Conservation (phyloP, 2,888 invertebrate genomes). For the Tetranychus truncatus region DNA sequence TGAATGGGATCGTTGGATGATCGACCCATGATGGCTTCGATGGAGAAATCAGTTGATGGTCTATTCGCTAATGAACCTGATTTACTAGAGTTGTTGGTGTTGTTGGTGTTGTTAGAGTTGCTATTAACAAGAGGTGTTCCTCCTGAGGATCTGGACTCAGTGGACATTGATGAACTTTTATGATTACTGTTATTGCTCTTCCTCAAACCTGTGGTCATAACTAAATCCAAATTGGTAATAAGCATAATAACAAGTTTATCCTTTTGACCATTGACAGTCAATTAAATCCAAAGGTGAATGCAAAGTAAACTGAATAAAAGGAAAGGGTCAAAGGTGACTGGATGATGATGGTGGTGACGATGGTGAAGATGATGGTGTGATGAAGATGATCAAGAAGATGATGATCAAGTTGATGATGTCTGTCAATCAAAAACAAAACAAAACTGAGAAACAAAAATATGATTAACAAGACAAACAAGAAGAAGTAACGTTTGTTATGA, state of each 20-base stretch:
- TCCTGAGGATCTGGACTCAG: not conserved
- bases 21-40: conserved; percentile 25
- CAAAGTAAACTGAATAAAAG: too few species aligned
- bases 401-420: not conserved
- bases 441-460: not conserved
- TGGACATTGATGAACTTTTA: not conserved
- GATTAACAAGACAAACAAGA: not conserved
- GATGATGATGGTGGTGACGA: not conserved
- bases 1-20: not conserved
- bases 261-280: too few species aligned
- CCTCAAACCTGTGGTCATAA: too few species aligned
- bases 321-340: not conserved
- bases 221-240: too few species aligned
- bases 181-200: not conserved
- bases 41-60: conserved; percentile 22
- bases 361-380: conserved; percentile 1
- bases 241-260: too few species aligned
- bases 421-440: not conserved
- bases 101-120: not conserved
- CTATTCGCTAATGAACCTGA: not conserved
- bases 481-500: conserved; percentile 4
- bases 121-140: not conserved
- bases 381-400: not conserved
- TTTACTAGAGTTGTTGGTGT: not conserved
- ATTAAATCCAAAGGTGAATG: too few species aligned